Conservation (phyloP, 35 echinoderm and acorn worm species). For the Hemicentrotus pulcherrimus region DNA sequence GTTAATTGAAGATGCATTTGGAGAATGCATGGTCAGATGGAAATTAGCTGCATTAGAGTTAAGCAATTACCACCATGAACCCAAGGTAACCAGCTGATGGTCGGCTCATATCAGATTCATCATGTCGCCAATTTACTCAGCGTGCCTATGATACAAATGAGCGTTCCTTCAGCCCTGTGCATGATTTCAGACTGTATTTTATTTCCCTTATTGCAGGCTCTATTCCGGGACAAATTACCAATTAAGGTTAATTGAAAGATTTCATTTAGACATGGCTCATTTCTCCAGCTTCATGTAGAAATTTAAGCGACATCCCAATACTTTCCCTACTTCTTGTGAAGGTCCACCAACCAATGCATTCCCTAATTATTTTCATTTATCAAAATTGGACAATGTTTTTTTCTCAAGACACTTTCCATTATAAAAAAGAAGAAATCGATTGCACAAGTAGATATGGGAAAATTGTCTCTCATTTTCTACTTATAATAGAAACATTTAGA, state of each 20-base stretch:
- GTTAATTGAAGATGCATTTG: conserved; percentile 13
- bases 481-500: too few species aligned
- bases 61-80: conserved; percentile 9
- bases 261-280: conserved; percentile 18
- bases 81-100: conserved; percentile 15
- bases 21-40: neutral
- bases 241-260: conserved; percentile 20
- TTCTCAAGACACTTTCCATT: too few species aligned
- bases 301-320: neutral
- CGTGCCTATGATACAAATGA: neutral
- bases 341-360: neutral
- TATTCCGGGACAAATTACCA: neutral
- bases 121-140: neutral
- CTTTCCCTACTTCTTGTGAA: neutral
- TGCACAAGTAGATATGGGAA: too few species aligned
- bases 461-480: too few species aligned
- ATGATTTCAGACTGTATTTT: neutral
- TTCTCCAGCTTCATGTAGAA: neutral
- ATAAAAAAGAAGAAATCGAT: too few species aligned
- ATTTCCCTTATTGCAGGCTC: neutral
- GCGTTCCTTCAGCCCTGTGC: conserved; percentile 1
- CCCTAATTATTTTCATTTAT: neutral
- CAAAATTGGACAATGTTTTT: too few species aligned
- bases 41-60: conserved; percentile 2
- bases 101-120: conserved; percentile 2